Evolutionary conservation across 2,113 vertebrate species (phyloP), one percentile per base, ranked within the genome.

Genomic region (Embiotoca jacksoni): DNA sequence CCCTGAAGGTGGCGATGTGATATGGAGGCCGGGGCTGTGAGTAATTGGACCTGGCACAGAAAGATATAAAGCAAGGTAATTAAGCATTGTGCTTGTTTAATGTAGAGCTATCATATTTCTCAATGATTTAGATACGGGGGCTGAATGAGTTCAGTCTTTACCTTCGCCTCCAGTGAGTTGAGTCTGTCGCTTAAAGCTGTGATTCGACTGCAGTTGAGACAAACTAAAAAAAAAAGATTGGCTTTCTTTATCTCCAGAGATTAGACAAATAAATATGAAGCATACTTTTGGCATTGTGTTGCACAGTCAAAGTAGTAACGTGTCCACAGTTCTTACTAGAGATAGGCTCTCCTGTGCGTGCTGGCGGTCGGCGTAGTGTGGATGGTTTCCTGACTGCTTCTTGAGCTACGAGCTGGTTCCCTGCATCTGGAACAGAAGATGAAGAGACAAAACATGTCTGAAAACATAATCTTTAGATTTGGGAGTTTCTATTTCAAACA

Each of bases 131-230:
- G 32, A 56, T n/a, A 3, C 11, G 3, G 71, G 3, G 36, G 9
- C 53, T 54, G 61, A 75, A 16, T 32, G 56, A 78, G 36, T 33
- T 6, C 3, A 58, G 62, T 36, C 60, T 72, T 74, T 81, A 98
- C 98, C 96, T 97, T 97, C 0, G 92, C 88, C 81, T 99, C 97
- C 50, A 99, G 93, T 2, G 93, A 93, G 87, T 88, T 89, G 50
- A 99, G 94, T 5, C 95, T 93, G 64, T 96, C 94, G 0, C 92
- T 93, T 65, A 99, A 83, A 81, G 96, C 95, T 5, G 93, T 91
- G 11, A 98, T 90, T 39, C 84, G 93, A 93, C 96, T 98, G 94
- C 97, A 99, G 92, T 98, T 99, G 74, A 97, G 90, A 89, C 98
- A 98, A 87, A 91, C 98, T 99, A 74, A 37, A 60, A 73, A 71